Conservation (phyloP, 2,797 vertebrate species). For the Scyliorhinus canicula region DNA sequence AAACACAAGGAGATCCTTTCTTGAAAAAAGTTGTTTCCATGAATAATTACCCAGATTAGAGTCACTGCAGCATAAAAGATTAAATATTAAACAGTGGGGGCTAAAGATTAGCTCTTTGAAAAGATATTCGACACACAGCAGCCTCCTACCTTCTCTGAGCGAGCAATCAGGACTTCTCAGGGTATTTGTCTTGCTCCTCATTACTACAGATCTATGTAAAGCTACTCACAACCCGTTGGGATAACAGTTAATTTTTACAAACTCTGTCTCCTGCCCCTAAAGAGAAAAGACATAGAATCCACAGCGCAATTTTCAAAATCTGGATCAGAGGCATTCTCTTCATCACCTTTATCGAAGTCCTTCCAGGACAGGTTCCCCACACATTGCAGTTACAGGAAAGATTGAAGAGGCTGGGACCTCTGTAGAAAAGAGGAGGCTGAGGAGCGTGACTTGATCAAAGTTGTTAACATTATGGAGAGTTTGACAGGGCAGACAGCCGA, state of each 20-base stretch:
- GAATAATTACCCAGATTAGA: slow-evolving; percentile 1
- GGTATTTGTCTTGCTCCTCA: neutral
- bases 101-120: neutral
- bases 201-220: neutral
- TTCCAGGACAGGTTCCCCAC: neutral
- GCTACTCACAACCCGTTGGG: too few species aligned
- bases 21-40: neutral
- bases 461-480: neutral
- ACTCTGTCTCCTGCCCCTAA: neutral
- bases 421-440: neutral
- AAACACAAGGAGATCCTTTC: neutral
- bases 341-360: neutral
- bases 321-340: neutral
- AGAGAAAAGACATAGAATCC: neutral
- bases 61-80: neutral
- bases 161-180: neutral
- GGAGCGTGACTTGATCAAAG: neutral
- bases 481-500: neutral
- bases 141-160: neutral
- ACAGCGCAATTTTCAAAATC: neutral
- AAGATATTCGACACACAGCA: neutral
- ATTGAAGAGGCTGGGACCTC: neutral
- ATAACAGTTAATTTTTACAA: neutral
- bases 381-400: neutral
- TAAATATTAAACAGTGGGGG: neutral